A percentile compares a stretch with the other conserved stretches of the same genome.
Evolutionary conservation across 35 echinoderm and acorn worm species (phyloP).

Genomic region (Diadema setosum): DNA sequence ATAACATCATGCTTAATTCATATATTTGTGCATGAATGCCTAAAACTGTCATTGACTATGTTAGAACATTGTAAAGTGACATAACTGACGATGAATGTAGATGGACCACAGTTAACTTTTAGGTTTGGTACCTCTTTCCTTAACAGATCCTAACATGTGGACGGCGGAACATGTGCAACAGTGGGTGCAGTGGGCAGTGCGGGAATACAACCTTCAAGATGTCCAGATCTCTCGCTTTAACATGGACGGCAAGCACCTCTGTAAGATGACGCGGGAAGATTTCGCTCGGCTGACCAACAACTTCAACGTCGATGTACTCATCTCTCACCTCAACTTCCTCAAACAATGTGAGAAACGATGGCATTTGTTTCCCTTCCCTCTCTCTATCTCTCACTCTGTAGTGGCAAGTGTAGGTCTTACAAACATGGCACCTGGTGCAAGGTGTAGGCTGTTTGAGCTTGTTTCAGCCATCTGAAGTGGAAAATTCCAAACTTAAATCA

Average conservation of each 20-base stretch:
- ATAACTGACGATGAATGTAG: too few relatives aligned
- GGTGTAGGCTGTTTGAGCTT: too few relatives aligned
- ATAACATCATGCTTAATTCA: too few relatives aligned
- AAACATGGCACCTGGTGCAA: too few relatives aligned
- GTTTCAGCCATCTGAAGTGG: too few relatives aligned
- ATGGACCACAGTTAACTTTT: not conserved
- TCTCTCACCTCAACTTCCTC: constrained; percentile 95
- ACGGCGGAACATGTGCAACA: constrained; percentile 86
- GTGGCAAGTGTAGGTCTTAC: too few relatives aligned
- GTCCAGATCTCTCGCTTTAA: constrained; percentile 79
- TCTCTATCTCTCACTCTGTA: too few relatives aligned
- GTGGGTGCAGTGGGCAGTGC: constrained; percentile 95
- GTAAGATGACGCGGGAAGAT: constrained; percentile 91
- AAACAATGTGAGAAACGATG: constrained; percentile 83
- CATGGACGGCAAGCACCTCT: constrained; percentile 93
- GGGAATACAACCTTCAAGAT: constrained; percentile 84
- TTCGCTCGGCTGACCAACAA: constrained; percentile 81
- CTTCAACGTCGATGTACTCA: constrained; percentile 86
- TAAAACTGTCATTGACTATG: not conserved
- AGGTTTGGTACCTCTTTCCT: not conserved
- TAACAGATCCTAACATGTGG: constrained; percentile 97
- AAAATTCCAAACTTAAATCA: too few relatives aligned
- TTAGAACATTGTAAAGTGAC: not conserved
- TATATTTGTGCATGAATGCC: not conserved
- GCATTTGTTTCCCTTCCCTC: too few relatives aligned